Base-by-base conservation (phyloP, 2,888 invertebrate species). In the Gastracanthus pulcherrimus region DNA sequence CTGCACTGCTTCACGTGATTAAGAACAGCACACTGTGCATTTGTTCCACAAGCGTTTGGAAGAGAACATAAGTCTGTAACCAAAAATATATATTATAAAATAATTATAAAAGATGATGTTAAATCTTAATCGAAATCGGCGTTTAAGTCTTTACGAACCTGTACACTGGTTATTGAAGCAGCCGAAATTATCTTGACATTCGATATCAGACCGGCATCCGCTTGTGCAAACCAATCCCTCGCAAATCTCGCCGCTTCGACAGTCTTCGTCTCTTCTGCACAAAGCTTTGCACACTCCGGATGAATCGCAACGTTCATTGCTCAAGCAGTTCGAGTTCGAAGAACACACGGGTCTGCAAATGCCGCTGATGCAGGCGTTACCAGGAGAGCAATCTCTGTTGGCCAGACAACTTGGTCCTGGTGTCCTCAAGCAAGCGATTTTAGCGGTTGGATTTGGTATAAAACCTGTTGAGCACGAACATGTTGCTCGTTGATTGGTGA, bases 381-480 rank as follows among this genome's bases (percentile, higher is more conserved):
- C 96, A 19, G 92, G 89, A 6, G 93, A 92, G 89, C 97, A 97
- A 86, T 96, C 96, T 74, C 96, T 94, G 87, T 97, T 97, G 86
- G 95, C 95, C 45, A 92, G 93, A 88, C 97, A 98, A n/a, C 94
- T 93, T 23, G 94, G 92, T 13, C 96, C 94, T 0, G 97, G 97
- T 13, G 96, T 94, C 86, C 98, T 93, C 0, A 97, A 95, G 88
- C 98, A 98, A 0, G 97, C 98, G 45, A 98, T 94, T 88, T 97
- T 96, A 0, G 98, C 96, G 1, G 97, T 96, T 69, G 97, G 97
- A 90, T 96, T 97, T 13, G 97, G 96, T 86, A 97, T 96, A 89
- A 97, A 94, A 29, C 95, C 96, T 69, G 94, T 93, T 45, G 95
- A 93, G 88, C 98, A 98, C 29, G 96, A 95, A 88, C 98, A 98